Evolutionary conservation across 2,888 invertebrate species (phyloP).

Genomic region (Anaspis maculata): DNA sequence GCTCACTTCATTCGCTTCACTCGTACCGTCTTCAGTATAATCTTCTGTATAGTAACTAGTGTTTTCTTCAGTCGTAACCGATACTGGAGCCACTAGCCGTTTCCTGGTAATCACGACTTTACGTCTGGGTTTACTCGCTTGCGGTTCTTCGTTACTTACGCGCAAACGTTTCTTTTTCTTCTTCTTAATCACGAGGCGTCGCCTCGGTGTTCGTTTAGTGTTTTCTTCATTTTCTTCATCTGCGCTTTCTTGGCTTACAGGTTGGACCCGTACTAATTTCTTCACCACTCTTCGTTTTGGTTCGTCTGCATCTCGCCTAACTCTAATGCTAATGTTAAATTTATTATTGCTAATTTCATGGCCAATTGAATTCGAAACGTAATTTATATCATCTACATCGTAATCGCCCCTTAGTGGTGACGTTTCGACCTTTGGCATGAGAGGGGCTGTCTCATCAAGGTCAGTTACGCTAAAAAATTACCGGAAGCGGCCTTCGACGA

Average conservation of each 20-base stretch:
- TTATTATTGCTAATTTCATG: slow-evolving; percentile 16
- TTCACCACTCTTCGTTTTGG: slow-evolving; percentile 36
- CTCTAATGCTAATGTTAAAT: too few relatives aligned
- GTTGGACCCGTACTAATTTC: slow-evolving; percentile 39
- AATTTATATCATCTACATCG: slow-evolving; percentile 18
- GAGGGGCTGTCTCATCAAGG: slow-evolving; percentile 55
- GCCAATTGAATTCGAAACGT: slow-evolving; percentile 35
- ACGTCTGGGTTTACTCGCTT: slow-evolving; percentile 29
- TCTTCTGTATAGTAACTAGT: too few relatives aligned
- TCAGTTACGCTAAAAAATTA: slow-evolving; percentile 56
- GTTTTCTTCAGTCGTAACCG: slow-evolving; percentile 2
- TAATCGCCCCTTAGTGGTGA: slow-evolving; percentile 28
- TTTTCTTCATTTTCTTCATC: slow-evolving; percentile 13
- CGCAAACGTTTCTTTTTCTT: slow-evolving; percentile 10
- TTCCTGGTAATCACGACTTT: slow-evolving; percentile 39
- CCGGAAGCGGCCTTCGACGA: slow-evolving; percentile 26
- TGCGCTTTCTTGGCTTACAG: slow-evolving; percentile 17
- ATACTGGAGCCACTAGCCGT: slow-evolving; percentile 23
- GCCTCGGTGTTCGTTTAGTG: slow-evolving; percentile 10
- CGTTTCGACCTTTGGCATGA: slow-evolving; percentile 52
- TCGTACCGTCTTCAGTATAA: background rate
- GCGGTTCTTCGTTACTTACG: slow-evolving; percentile 16
- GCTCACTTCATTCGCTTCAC: slow-evolving; percentile 1
- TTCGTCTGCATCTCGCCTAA: slow-evolving; percentile 25
- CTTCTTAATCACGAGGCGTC: slow-evolving; percentile 27